Conservation (phyloP, 2,797 vertebrate species). For the Epinephelus malabaricus region DNA sequence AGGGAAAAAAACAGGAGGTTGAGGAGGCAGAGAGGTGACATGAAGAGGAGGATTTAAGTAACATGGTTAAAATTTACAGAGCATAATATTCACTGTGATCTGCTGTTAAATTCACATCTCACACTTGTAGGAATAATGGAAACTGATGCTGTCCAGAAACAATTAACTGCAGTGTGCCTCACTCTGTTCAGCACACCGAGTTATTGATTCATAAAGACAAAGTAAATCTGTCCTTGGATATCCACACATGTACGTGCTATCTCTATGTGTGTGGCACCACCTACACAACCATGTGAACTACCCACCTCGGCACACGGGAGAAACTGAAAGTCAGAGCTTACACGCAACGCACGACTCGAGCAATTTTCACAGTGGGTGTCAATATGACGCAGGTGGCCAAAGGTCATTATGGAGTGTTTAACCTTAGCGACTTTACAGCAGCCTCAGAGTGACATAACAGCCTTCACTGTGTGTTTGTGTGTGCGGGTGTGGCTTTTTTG, state of each 20-base stretch:
- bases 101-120: neutral
- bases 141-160: neutral
- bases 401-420: conserved; percentile 42
- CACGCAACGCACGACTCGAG: neutral
- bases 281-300: conserved; percentile 35
- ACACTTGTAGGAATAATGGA: neutral
- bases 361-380: conserved; percentile 9
- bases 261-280: conserved; percentile 33
- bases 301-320: conserved; percentile 6
- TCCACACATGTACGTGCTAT: conserved; percentile 19
- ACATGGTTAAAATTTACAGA: conserved; percentile 8
- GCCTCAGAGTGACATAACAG: conserved; percentile 5
- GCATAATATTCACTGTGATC: neutral
- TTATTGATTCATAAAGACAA: conserved; percentile 52
- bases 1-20: conserved; percentile 20
- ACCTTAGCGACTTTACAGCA: conserved; percentile 7
- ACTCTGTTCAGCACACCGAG: conserved; percentile 4
- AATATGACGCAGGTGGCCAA: conserved; percentile 11
- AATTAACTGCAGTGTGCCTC: neutral
- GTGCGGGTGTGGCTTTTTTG: neutral
- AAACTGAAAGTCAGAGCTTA: conserved; percentile 60
- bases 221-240: conserved; percentile 32
- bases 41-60: conserved; percentile 34
- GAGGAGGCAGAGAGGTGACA: conserved; percentile 33
- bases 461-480: neutral